These are phyloP conservation scores for Drosophila cardini DNA, from an alignment of 1,140 invertebrate species.

Conservation along the genomic window DNA sequence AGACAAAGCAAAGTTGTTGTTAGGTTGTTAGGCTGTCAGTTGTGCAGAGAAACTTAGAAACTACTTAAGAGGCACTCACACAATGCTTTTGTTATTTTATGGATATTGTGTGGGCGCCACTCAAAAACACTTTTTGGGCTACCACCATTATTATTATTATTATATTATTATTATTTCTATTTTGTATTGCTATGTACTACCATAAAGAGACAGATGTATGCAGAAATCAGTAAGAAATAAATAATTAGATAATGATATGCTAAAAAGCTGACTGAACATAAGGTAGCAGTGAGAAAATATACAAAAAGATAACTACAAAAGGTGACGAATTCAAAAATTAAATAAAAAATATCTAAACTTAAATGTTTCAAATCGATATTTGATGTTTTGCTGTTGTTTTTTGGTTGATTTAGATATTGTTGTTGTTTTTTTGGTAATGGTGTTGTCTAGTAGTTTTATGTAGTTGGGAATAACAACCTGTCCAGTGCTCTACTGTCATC, in stretches of 20 bases:
- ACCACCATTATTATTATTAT: slow-evolving; percentile 65
- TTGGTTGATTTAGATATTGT: slow-evolving; percentile 7
- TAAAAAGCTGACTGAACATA: slow-evolving; percentile 38
- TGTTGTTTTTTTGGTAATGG: not conserved
- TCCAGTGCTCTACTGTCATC: slow-evolving; percentile 80
- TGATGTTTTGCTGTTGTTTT: slow-evolving; percentile 8
- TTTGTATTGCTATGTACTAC: slow-evolving; percentile 33
- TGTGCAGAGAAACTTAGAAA: slow-evolving; percentile 42
- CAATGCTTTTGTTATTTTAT: slow-evolving; percentile 35
- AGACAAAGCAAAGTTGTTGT: slow-evolving; percentile 63
- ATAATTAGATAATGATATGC: slow-evolving; percentile 36
- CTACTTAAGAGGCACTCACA: slow-evolving; percentile 58
- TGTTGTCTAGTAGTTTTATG: slow-evolving; percentile 44
- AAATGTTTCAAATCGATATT: slow-evolving; percentile 3
- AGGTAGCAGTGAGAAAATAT: slow-evolving; percentile 53
- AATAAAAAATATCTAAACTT: slow-evolving; percentile 3
- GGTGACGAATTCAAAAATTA: slow-evolving; percentile 10
- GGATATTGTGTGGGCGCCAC: slow-evolving; percentile 61
- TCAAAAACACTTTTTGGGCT: slow-evolving; percentile 53
- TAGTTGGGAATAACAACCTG: slow-evolving; percentile 78
- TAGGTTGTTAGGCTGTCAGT: slow-evolving; percentile 56
- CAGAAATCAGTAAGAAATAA: slow-evolving; percentile 14
- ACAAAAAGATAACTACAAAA: slow-evolving; percentile 38
- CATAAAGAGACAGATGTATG: slow-evolving; percentile 28
- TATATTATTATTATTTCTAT: slow-evolving; percentile 40